These are phyloP conservation scores for Epinephelus moara DNA, from an alignment of 2,113 vertebrate species.

Conservation along the genomic window DNA sequence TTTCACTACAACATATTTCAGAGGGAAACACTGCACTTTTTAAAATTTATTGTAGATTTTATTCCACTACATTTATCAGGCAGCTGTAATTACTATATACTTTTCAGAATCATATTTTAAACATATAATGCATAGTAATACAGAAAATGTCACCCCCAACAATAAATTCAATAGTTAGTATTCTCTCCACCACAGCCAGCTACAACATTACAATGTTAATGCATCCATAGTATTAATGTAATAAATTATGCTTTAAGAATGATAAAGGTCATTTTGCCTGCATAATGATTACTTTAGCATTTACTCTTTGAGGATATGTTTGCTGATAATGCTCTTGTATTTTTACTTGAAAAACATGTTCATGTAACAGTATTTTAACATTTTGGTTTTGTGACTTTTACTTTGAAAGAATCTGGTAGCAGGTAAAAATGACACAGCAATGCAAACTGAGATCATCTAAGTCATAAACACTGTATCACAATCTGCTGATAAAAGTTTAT, in stretches of 20 bases:
- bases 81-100: background rate
- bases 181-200: background rate
- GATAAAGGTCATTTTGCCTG: background rate
- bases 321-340: background rate
- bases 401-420: background rate
- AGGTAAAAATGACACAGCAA: background rate
- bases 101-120: background rate
- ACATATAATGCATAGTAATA: background rate
- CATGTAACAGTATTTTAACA: background rate
- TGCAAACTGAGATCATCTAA: background rate
- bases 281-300: too few relatives aligned
- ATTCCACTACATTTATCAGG: background rate
- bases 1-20: background rate
- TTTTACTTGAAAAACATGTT: constrained; percentile 10
- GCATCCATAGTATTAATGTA: background rate
- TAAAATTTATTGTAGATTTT: background rate
- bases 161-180: background rate
- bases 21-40: background rate
- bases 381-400: background rate
- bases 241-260: background rate
- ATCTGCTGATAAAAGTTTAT: background rate
- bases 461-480: background rate
- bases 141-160: background rate
- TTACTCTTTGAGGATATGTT: background rate
- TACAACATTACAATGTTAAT: constrained; percentile 4